A percentile compares a stretch with the other conserved stretches of the same genome.
phyloP scores from a whole-genome alignment of 2,113 vertebrate genomes.

The Vulpes vulpes region DNA sequence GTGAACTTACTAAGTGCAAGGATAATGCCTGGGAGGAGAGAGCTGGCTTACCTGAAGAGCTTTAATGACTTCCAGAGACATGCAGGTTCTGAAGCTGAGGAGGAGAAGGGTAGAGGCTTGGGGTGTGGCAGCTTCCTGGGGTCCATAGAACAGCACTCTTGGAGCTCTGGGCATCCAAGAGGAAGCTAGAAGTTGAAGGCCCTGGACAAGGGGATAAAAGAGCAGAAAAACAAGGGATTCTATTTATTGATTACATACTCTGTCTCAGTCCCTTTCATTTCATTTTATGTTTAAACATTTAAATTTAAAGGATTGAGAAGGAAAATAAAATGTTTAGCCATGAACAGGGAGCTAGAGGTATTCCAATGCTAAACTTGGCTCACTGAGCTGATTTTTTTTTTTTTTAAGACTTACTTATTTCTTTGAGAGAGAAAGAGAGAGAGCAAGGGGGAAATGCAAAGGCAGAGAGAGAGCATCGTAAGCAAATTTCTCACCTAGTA shows the following conservation, averaged over 20 bases:
- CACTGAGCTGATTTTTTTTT: neutral
- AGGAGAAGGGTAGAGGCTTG: neutral
- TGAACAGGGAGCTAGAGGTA: neutral
- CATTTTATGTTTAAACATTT: neutral
- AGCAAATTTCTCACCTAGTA: neutral
- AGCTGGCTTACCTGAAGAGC: neutral
- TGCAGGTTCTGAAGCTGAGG: neutral
- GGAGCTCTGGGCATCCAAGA: neutral
- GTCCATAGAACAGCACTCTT: neutral
- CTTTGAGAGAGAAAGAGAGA: neutral
- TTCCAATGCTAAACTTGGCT: neutral
- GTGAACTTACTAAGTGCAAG: neutral
- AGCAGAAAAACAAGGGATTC: neutral
- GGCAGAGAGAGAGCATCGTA: neutral
- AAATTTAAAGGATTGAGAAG: neutral
- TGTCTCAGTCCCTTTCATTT: neutral
- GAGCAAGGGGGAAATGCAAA: neutral
- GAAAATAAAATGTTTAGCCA: constrained; percentile 29
- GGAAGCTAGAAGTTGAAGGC: neutral
- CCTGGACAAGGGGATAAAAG: neutral
- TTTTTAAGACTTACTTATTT: neutral
- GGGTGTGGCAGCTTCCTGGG: neutral
- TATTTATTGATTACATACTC: neutral
- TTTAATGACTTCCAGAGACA: neutral
- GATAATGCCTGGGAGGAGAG: neutral